phyloP scores from a whole-genome alignment of 53 echinoderm and acorn worm species.

The Apostichopus leukothele region DNA sequence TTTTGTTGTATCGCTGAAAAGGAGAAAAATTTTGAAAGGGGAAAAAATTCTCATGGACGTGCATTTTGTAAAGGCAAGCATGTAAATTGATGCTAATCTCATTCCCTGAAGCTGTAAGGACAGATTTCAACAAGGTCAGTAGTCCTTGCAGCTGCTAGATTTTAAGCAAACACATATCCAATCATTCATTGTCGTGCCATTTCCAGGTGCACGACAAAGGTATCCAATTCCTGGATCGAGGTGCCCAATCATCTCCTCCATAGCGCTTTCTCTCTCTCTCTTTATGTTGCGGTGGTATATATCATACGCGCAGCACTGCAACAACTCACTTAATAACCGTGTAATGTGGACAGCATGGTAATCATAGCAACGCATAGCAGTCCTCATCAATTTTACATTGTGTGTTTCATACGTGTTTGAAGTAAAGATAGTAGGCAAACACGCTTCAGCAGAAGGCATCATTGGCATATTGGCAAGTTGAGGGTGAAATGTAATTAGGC shows the following conservation, averaged over 20 bases:
- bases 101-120: slow-evolving; percentile 16
- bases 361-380: slow-evolving; percentile 22
- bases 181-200: slow-evolving; percentile 14
- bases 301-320: neutral
- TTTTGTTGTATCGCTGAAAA: too few relatives aligned
- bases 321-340: slow-evolving; percentile 5
- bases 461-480: slow-evolving; percentile 29
- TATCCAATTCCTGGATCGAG: neutral
- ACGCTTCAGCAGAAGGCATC: slow-evolving; percentile 25
- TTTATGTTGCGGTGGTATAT: neutral
- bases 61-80: neutral
- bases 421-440: neutral
- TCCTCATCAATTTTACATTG: slow-evolving; percentile 36
- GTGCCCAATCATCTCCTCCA: slow-evolving; percentile 7
- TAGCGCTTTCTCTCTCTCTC: neutral
- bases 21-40: too few relatives aligned
- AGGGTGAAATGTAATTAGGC: slow-evolving; percentile 42
- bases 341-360: neutral
- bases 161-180: slow-evolving; percentile 17
- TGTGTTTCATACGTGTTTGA: slow-evolving; percentile 7
- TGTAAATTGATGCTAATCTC: neutral
- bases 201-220: slow-evolving; percentile 23
- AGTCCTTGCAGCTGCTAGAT: slow-evolving; percentile 15
- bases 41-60: neutral
- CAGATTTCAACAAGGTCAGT: slow-evolving; percentile 15